Conservation (phyloP, 2,113 vertebrate species). For the Tenrec ecaudatus region DNA sequence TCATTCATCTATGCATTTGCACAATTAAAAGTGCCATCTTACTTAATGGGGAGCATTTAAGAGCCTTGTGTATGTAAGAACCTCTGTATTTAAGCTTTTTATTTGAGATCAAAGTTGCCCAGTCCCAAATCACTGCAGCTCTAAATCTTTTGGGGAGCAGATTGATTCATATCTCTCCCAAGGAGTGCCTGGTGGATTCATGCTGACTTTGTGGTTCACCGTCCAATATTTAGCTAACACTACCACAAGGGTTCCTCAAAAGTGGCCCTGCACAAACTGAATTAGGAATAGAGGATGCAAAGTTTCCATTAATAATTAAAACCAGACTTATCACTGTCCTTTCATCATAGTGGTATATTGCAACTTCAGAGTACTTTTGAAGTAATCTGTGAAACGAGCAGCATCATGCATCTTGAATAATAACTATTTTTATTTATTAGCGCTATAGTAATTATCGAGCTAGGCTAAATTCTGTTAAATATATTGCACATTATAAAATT, state of each 20-base stretch:
- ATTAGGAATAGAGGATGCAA: neutral
- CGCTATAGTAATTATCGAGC: conserved; percentile 56
- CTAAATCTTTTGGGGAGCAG: too few relatives aligned
- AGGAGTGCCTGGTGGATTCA: too few relatives aligned
- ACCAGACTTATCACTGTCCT: neutral
- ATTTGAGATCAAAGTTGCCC: neutral
- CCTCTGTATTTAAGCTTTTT: neutral
- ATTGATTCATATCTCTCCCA: too few relatives aligned
- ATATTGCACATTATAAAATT: conserved; percentile 53
- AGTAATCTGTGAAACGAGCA: conserved; percentile 21
- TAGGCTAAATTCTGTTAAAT: conserved; percentile 59
- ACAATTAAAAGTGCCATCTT: neutral
- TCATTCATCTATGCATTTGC: neutral
- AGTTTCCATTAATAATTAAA: conserved; percentile 1
- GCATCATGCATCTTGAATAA: conserved; percentile 3
- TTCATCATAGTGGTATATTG: neutral
- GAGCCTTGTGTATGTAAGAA: neutral
- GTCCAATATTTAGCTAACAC: too few relatives aligned
- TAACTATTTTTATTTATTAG: conserved; percentile 69
- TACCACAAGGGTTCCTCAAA: too few relatives aligned
- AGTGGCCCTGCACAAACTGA: neutral
- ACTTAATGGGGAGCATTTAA: neutral
- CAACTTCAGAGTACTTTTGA: neutral
- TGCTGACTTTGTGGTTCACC: too few relatives aligned
- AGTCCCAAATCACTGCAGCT: too few relatives aligned